Evolutionary conservation across 92 coral and sea anemone species (phyloP).

Genomic region (Palythoa caribaeorum): DNA sequence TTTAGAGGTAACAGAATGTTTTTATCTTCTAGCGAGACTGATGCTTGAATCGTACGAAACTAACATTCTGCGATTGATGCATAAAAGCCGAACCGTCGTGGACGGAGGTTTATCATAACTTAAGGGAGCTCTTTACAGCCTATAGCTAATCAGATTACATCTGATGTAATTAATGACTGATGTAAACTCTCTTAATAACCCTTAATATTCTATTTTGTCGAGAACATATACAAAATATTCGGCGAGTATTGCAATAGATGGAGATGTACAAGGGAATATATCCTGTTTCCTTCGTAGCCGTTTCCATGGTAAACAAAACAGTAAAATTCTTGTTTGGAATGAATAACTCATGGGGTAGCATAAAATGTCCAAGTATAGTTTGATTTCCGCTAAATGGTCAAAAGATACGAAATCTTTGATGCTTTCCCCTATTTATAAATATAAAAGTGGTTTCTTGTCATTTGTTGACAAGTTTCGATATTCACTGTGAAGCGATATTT

Average conservation of each 20-base stretch:
- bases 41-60: conserved; percentile 38
- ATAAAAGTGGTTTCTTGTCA: too few relatives aligned
- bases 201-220: too few relatives aligned
- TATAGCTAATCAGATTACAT: background rate
- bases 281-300: conserved; percentile 40
- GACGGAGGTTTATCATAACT: background rate
- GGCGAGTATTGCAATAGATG: conserved; percentile 22
- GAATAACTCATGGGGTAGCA: too few relatives aligned
- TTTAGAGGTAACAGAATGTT: conserved; percentile 45
- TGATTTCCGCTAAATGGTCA: too few relatives aligned
- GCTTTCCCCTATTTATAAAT: too few relatives aligned
- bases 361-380: too few relatives aligned
- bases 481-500: too few relatives aligned
- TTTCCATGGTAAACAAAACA: conserved; percentile 22
- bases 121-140: background rate
- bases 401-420: too few relatives aligned
- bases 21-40: conserved; percentile 39
- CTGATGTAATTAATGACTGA: conserved; percentile 6
- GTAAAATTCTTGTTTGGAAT: too few relatives aligned
- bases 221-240: conserved; percentile 16
- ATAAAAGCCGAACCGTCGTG: background rate
- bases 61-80: conserved; percentile 18
- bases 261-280: conserved; percentile 30
- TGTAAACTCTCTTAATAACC: conserved; percentile 26
- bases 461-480: too few relatives aligned